Base-by-base conservation (phyloP, 2,888 invertebrate species). In the Callyntrura guangdongensis region DNA sequence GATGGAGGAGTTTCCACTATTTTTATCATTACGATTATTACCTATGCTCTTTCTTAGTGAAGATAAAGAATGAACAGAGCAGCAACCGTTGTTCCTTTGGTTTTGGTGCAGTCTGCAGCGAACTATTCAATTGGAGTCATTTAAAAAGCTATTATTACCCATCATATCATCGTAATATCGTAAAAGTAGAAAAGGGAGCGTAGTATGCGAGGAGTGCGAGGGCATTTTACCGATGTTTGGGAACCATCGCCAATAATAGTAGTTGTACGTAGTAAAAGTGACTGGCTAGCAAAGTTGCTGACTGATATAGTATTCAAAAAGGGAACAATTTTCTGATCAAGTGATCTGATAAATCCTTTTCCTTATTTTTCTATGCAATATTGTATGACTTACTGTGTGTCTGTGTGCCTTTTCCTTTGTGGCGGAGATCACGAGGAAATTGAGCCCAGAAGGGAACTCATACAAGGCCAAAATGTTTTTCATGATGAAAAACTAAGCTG, bases 131-230 rank as follows among this genome's bases (percentile, higher is more conserved):
- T 85, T 88, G 82, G 36, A 82, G 67, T 56, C 88, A 69, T 88
- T 88, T 88, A 88, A 69, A 72, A 82, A 72, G 22, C 88, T 82
- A 88, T 88, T 88, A 88, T 82, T 88, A 82, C 64, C 86, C 86
- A 61, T 86, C 49, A n/a, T 67, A 61, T 45, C 14, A 25, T 64
- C 36, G 36, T 56, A 79, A 45, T 64, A 47, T 49, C 61, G 77
- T 49, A 64, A 64, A 67, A 25, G 12, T 72, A 59, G 59, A 88
- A 59, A 69, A 82, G 25, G 49, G 47, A 77, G 8, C 12, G 49
- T 64, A 49, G 64, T 64, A 64, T 25, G 47, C 8, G 61, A 77
- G 61, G 49, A 86, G 56, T 20, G 86, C 17, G 1, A 27, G 64
- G 49, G 27, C 47, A 84, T 27, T 82, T 74, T 22, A 22, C 45